Evolutionary conservation across 2,888 invertebrate species (phyloP), one percentile per base, ranked within the genome.

Genomic region (Chrysomela aeneicollis): DNA sequence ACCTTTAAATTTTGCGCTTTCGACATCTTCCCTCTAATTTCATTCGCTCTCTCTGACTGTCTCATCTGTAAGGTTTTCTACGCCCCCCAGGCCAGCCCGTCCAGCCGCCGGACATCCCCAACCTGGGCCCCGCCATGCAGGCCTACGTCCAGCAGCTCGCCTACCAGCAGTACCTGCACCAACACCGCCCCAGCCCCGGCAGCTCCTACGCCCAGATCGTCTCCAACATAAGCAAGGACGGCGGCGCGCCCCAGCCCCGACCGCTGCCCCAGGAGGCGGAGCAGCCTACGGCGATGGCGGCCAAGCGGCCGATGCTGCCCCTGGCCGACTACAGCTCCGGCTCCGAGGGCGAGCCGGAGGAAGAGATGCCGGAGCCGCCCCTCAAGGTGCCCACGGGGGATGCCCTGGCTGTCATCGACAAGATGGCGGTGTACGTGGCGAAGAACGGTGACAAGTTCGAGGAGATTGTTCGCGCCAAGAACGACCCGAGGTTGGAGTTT

Each of bases 371-470:
- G 61, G 9, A 55, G 64, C 53, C 59, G 71, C 51, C 61, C 87
- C 86, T 9, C 26, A 26, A 26, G 35, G 83, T 87, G 1, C 97
- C 97, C 0, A 91, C 95, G 0, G 90, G 91, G 3, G 95, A 95
- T 74, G 85, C 93, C 0, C 91, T 92, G 78, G 87, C 92, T 18
- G 93, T 98, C 8, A 93, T 99, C 63, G 96, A 97, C 82, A 97
- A 97, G 83, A 97, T 98, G 90, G 98, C 98, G 0, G 90, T 91
- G 69, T 98, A 98, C 82, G 98, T 99, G 0, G 93, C 95, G 0
- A 94, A 95, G 74, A 98, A 98, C 83, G 99, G 98, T 0, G 89
- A 91, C 61, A 93, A 94, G 76, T 98, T 98, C 79, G 98, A 98
- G 75, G 89, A 91, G 35, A 92, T 94, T 22, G 91, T 95, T 9